Base-by-base conservation (phyloP, 2,797 vertebrate species). In the Channa striata region DNA sequence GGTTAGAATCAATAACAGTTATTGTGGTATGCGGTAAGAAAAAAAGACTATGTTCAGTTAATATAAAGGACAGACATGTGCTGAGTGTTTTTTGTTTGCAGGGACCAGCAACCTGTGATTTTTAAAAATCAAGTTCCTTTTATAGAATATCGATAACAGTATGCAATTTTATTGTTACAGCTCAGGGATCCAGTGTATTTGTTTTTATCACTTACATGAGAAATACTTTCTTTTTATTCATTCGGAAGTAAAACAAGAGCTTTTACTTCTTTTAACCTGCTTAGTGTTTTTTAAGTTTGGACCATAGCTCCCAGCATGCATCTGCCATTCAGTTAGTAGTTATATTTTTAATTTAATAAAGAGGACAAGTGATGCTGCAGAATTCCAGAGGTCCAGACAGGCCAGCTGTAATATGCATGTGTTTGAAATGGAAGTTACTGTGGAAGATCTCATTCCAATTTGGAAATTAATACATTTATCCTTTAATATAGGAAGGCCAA, bases 401-500 rank as follows among this genome's bases (percentile, higher is more conserved):
- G 58, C 37, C 60, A 70, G 3, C 6, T 50, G 7, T 52, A 70
- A 78, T 80, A 61, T 40, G 25, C 30, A n/a, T 68, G 16, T 16
- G 62, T 77, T 59, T 54, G 5, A 61, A 73, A 59, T 73, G 7
- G 11, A 64, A 44, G 44, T 57, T 59, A 34, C 34, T 46, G 40
- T 66, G 43, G 69, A 57, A 66, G 67, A 52, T 59, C 59, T 49
- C 25, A 12, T 34, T 12, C 9, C 59, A 25, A 54, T 21, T 19
- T 48, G 2, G 71, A 62, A 62, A 59, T 23, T 12, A 72, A 72
- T 47, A 37, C 6, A 52, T 23, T 33, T 7, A 62, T 60, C 8
- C 11, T 64, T 59, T 56, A 44, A 66, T 75, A 46, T 10, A 8
- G 13, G 5, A 11, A 61, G 54, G 21, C 14, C n/a, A 60, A 11